phyloP scores from a whole-genome alignment of 2,888 invertebrate species.

The Dryomyza anilis region DNA sequence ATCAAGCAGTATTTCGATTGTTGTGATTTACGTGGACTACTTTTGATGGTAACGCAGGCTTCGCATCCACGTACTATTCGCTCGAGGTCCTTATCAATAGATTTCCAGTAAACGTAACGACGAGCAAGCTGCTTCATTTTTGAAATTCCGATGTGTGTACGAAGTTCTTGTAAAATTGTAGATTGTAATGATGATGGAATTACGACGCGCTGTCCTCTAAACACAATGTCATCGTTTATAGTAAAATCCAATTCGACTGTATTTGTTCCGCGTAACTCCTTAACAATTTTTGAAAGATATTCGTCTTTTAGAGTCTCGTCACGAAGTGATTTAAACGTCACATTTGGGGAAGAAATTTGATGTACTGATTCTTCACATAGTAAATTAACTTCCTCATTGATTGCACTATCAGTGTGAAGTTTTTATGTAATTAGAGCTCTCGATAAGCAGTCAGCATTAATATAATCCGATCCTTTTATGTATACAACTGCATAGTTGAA shows the following conservation, averaged over 20 bases:
- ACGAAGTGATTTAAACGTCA: too few species aligned
- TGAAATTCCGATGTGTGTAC: constrained; percentile 42
- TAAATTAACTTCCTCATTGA: constrained; percentile 24
- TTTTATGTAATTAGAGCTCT: constrained; percentile 24
- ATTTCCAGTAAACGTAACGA: constrained; percentile 44
- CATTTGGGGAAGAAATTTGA: too few species aligned
- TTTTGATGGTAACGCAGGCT: constrained; percentile 32
- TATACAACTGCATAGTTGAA: constrained; percentile 29
- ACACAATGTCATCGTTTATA: constrained; percentile 31
- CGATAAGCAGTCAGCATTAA: constrained; percentile 33
- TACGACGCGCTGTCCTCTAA: constrained; percentile 36
- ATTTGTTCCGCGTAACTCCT: constrained; percentile 23
- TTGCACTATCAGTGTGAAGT: neutral
- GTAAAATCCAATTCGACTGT: constrained; percentile 27
- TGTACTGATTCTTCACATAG: too few species aligned
- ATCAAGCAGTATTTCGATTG: constrained; percentile 28
- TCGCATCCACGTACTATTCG: constrained; percentile 35
- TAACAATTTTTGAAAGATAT: constrained; percentile 26
- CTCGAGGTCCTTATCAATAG: constrained; percentile 45
- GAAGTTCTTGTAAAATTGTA: constrained; percentile 36
- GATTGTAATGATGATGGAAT: constrained; percentile 32
- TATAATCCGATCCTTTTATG: constrained; percentile 25
- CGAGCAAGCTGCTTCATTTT: constrained; percentile 47
- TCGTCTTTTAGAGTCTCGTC: constrained; percentile 26
- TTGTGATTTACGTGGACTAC: constrained; percentile 24